phyloP scores from a whole-genome alignment of 2,113 vertebrate species.

The Fregata magnificens region DNA sequence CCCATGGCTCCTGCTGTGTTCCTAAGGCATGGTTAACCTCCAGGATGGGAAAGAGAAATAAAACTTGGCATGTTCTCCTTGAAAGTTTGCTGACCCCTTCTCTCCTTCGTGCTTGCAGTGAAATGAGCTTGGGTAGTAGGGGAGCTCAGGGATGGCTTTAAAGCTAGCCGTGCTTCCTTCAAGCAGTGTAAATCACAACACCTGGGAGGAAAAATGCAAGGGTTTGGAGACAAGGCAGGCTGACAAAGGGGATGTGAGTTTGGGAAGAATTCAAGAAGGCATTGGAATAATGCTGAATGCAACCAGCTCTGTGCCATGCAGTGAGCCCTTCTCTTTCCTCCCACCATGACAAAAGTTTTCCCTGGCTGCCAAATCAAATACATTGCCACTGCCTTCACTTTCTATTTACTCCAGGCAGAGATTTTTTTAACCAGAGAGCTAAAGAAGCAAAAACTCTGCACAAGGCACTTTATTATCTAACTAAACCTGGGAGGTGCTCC shows the following conservation, averaged over 20 bases:
- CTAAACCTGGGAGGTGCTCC: not conserved
- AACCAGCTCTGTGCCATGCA: not conserved
- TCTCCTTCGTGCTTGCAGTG: not conserved
- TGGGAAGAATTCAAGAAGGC: not conserved
- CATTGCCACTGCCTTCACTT: not conserved
- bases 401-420: not conserved
- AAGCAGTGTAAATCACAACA: not conserved
- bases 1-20: not conserved
- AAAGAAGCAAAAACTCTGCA: not conserved
- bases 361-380: not conserved
- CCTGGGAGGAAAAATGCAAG: not conserved
- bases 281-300: not conserved
- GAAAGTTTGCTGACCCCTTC: not conserved
- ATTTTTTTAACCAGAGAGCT: not conserved
- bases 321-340: not conserved
- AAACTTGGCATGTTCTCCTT: not conserved
- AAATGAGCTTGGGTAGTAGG: not conserved
- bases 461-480: not conserved
- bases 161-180: not conserved
- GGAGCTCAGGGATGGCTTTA: not conserved
- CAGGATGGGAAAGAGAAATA: not conserved
- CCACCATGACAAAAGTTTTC: not conserved
- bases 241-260: not conserved
- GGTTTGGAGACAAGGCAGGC: not conserved
- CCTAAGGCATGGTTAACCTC: not conserved